Base-by-base conservation (phyloP, 2,888 invertebrate species). In the Papilio elwesi region DNA sequence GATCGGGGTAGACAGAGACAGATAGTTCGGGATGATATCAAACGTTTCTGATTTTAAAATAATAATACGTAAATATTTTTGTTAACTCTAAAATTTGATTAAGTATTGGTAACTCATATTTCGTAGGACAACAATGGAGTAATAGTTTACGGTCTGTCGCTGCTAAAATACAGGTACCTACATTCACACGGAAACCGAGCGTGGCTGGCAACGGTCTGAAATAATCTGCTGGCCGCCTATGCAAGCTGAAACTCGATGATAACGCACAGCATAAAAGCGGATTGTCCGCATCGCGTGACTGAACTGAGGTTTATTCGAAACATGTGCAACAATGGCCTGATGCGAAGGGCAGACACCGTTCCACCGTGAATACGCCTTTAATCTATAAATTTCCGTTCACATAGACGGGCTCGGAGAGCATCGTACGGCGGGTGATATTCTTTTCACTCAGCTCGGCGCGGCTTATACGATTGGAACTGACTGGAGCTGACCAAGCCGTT, bases 201-300 rank as follows among this genome's bases (percentile, higher is more conserved):
- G 48, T 48, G 51, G 49, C 15, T n/a, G n/a, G 70, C 15, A 59
- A 43, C 48, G 65, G 48, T 26, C 26, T 43, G 64, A 55, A 65
- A 65, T 70, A 70, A 65, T 70, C 48, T 65, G 65, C 53, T 53
- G 36, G 65, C 55, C 15, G 64, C 55, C 55, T 16, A 65, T 65
- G 49, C 70, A 65, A 57, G 68, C 72, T 72, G 72, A 53, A 55
- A 68, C 63, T 63, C 38, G 72, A 48, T 38, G 72, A 72, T 72
- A 72, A 68, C 72, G 68, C 55, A 63, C 68, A 43, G 55, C 63
- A 53, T 72, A n/a, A 68, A 72, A 72, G 68, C 63, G 63, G 72
- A 72, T 72, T 68, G 72, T 72, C 53, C 63, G 68, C 72, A 16
- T 71, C 53, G 49, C 53, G 63, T 38, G 15, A 53, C 63, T 15